A percentile compares a stretch with the other conserved stretches of the same genome.
Conservation (phyloP, 2,113 vertebrate genomes). For the Thermophis baileyi region DNA sequence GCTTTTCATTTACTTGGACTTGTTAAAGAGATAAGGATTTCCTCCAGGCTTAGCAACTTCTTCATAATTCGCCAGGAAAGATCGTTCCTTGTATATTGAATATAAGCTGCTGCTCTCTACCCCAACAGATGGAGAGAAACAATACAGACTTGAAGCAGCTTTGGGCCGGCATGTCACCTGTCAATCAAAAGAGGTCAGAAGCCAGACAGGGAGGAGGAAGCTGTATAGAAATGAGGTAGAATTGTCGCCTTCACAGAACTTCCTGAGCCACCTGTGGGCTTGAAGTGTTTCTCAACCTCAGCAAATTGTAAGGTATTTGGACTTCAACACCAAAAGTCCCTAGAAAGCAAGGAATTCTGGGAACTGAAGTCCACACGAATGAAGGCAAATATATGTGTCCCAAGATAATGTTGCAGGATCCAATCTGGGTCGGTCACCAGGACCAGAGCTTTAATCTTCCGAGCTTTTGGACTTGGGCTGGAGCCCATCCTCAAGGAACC, state of each 20-base stretch:
- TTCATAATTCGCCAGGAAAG: background rate
- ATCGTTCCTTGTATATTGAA: background rate
- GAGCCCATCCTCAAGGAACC: too few relatives aligned
- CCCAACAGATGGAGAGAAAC: slow-evolving; percentile 36
- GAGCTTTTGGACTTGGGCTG: too few relatives aligned
- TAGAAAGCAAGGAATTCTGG: background rate
- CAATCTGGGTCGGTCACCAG: too few relatives aligned
- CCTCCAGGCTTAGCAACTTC: background rate
- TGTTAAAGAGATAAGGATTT: background rate
- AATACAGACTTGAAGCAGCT: slow-evolving; percentile 45
- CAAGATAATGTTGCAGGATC: too few relatives aligned
- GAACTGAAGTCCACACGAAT: too few relatives aligned
- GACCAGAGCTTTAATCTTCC: too few relatives aligned
- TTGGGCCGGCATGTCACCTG: slow-evolving; percentile 40
- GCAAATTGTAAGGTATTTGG: background rate
- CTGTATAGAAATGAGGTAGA: background rate
- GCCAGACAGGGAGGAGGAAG: background rate
- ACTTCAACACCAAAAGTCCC: background rate
- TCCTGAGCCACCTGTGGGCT: background rate
- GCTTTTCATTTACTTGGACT: background rate
- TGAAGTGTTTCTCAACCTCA: background rate
- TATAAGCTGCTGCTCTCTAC: slow-evolving; percentile 16
- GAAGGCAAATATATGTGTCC: too few relatives aligned
- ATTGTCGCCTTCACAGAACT: background rate
- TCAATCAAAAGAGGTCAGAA: slow-evolving; percentile 51